Base-by-base conservation (phyloP, 2,888 invertebrate genomes). In the Amphipoea lucens region DNA sequence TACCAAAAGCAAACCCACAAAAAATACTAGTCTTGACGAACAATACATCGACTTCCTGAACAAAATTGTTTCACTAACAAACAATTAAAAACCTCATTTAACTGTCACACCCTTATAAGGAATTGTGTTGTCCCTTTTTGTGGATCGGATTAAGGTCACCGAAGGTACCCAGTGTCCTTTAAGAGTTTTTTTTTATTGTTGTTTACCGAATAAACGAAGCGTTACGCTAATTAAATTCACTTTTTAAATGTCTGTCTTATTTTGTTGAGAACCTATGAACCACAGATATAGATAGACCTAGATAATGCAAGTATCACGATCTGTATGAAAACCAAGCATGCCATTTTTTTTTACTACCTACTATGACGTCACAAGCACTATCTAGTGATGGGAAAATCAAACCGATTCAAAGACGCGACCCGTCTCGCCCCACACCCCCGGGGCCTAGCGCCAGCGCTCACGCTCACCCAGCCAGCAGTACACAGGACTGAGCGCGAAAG, bases 171-270 rank as follows among this genome's bases (percentile, higher is more conserved):
- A 74, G 51, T 73, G 54, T 60, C 69, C 68, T 79, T 67, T 66
- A 57, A 5, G 17, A 65, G 1, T 62, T 81, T 88, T 62, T 81
- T 88, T 82, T 88, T 84, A 54, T 29, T 36, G 29, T 71, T 85
- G 74, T 86, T 88, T 78, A 85, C 71, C 2, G 12, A 75, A 74
- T 69, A 79, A 83, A 69, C 67, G 79, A 79, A 89, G 68, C 82
- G 75, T 88, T 70, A 82, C 65, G 9, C 0, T 14, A 74, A 78
- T 29, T 65, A 23, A 74, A 78, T 84, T 79, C 45, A 57, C 69
- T 77, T 79, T 78, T 60, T 78, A n/a, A 74, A 23, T 11, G 57
- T 4, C 42, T 23, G 1, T n/a, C 0, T 4, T 45, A 45, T 76
- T 77, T 78, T 76, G 12, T 14, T 20, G 14, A 7, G 14, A 48